These are phyloP conservation scores for Polypedilum vanderplanki DNA, from an alignment of 1,140 invertebrate genomes.

Conservation along the genomic window DNA sequence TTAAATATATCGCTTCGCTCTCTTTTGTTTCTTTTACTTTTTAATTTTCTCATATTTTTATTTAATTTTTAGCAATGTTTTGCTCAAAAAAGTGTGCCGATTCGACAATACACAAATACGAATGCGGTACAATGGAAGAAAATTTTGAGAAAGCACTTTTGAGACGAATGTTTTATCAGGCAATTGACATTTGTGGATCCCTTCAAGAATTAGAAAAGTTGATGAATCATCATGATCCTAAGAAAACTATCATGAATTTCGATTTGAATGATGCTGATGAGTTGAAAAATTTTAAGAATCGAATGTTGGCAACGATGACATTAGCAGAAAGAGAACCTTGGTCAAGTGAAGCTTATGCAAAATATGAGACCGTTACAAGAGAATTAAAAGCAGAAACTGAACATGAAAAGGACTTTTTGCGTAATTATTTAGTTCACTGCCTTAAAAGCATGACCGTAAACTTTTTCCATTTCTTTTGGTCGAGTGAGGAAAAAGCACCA, in stretches of 20 bases:
- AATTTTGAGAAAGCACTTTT: background rate
- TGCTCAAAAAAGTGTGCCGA: background rate
- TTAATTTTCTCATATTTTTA: no score
- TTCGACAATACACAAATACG: background rate
- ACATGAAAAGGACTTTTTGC: background rate
- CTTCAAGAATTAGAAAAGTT: background rate
- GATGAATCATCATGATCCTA: background rate
- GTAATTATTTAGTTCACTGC: background rate
- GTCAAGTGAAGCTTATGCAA: background rate
- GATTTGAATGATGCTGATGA: background rate
- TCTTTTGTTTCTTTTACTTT: no score
- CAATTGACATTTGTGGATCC: background rate
- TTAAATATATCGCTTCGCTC: no score
- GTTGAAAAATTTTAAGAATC: background rate
- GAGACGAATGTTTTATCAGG: slow-evolving; percentile 7
- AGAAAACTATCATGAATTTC: slow-evolving; percentile 17
- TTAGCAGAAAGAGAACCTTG: slow-evolving; percentile 23
- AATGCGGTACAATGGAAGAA: background rate
- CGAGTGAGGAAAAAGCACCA: background rate
- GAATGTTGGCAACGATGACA: background rate
- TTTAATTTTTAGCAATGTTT: background rate
- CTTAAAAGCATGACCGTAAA: slow-evolving; percentile 2
- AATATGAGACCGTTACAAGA: background rate
- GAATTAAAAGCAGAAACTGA: background rate
- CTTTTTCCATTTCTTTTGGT: slow-evolving; percentile 16